Evolutionary conservation across 2,888 invertebrate species (phyloP).

Genomic region (Brassicogethes aeneus): DNA sequence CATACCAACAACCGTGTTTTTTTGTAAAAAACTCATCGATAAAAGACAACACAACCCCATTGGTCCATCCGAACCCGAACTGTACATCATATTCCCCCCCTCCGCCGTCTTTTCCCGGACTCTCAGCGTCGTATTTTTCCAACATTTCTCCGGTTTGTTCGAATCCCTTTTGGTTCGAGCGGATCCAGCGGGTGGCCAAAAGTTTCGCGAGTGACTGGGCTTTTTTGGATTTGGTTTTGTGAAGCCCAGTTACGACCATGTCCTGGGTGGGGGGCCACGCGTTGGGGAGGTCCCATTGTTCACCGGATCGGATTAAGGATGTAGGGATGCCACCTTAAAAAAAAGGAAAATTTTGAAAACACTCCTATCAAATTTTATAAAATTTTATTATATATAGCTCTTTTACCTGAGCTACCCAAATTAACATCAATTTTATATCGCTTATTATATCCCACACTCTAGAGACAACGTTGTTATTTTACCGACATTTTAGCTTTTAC

Average conservation of each 20-base stretch:
- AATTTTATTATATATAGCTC: no score
- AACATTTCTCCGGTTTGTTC: constrained; percentile 54
- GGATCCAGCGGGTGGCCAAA: constrained; percentile 53
- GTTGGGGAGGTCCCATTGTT: constrained; percentile 78
- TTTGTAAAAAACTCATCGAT: no score
- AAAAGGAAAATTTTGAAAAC: no score
- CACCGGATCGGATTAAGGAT: constrained; percentile 47
- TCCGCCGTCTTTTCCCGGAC: constrained; percentile 57
- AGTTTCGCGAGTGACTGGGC: constrained; percentile 52
- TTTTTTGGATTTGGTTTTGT: constrained; percentile 52
- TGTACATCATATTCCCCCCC: constrained; percentile 60
- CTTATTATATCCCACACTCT: no score
- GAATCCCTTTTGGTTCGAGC: constrained; percentile 54
- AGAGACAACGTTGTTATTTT: no score
- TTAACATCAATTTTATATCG: no score
- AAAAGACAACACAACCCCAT: constrained; percentile 31
- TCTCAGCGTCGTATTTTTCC: constrained; percentile 61
- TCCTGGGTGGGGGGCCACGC: constrained; percentile 80
- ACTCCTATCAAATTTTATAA: no score
- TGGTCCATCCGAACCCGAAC: constrained; percentile 35
- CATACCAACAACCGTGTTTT: no score
- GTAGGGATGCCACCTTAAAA: constrained; percentile 60
- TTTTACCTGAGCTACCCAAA: no score
- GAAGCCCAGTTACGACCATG: constrained; percentile 59
- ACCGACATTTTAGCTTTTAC: no score